Percentiles rank a stretch among this genome's conserved stretches.
These are phyloP conservation scores for Solenopsis fugax DNA, from an alignment of 1,140 invertebrate species.

Conservation along the genomic window DNA sequence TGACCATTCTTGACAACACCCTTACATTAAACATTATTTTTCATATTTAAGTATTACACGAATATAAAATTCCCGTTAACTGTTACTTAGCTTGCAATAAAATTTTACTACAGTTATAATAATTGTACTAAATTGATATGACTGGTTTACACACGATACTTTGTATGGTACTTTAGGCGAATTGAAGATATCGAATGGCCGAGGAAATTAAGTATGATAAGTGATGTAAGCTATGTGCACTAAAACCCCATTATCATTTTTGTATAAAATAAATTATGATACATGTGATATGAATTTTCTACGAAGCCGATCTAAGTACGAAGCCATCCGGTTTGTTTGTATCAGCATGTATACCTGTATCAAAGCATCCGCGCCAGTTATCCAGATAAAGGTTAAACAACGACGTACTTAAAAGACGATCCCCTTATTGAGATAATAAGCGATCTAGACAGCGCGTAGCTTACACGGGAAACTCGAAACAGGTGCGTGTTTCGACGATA, in stretches of 20 bases:
- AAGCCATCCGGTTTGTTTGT: background rate
- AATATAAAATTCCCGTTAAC: background rate
- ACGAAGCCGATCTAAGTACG: background rate
- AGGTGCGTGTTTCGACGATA: slow-evolving; percentile 41
- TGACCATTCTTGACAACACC: too few relatives aligned
- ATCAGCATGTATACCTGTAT: background rate
- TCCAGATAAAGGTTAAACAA: slow-evolving; percentile 34
- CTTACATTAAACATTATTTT: background rate
- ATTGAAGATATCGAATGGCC: background rate
- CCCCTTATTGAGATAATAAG: slow-evolving; percentile 51
- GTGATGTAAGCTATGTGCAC: background rate
- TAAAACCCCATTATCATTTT: background rate
- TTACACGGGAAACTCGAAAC: slow-evolving; percentile 40
- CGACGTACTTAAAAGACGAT: slow-evolving; percentile 43
- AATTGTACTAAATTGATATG: background rate
- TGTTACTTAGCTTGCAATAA: background rate
- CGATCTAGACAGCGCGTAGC: background rate
- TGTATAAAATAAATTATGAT: background rate
- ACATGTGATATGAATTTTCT: background rate
- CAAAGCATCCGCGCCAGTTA: background rate
- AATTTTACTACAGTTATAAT: background rate
- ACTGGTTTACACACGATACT: background rate
- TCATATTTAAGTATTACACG: background rate
- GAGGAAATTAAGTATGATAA: slow-evolving; percentile 6
- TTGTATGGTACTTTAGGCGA: background rate